phyloP scores from a whole-genome alignment of 2,113 vertebrate genomes.

The Psophia crepitans region DNA sequence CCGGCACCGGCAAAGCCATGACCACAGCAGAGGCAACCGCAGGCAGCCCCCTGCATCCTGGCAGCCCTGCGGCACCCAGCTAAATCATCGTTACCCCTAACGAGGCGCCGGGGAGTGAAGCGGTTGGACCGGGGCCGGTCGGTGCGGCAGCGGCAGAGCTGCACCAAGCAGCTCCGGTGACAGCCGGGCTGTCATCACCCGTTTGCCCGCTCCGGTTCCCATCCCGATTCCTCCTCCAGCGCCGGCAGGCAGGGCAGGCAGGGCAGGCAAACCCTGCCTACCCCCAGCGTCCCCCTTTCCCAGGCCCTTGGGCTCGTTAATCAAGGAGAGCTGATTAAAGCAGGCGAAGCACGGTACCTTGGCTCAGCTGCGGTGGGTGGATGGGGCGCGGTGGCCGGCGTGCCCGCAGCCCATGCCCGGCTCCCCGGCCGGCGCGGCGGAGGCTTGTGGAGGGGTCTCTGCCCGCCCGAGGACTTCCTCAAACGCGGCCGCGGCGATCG shows the following conservation, averaged over 20 bases:
- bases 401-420: background rate
- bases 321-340: background rate
- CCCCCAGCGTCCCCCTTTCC: background rate
- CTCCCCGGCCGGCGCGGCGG: accelerated
- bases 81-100: background rate
- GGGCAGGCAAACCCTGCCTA: background rate
- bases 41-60: background rate
- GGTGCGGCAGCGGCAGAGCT: background rate
- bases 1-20: background rate
- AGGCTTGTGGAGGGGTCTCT: background rate
- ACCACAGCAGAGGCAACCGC: background rate
- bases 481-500: background rate
- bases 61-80: background rate
- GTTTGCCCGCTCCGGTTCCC: background rate
- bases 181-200: background rate
- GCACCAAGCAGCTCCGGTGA: background rate
- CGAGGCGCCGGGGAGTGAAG: accelerated
- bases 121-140: background rate
- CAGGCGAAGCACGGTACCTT: background rate
- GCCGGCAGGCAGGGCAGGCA: background rate
- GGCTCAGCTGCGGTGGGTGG: background rate
- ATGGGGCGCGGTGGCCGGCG: background rate
- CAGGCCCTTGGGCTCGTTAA: background rate
- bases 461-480: background rate
- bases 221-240: background rate